A percentile compares a stretch with the other conserved stretches of the same genome.
These are phyloP conservation scores for Sialia sialis DNA, from an alignment of 2,113 vertebrate genomes.

Conservation along the genomic window DNA sequence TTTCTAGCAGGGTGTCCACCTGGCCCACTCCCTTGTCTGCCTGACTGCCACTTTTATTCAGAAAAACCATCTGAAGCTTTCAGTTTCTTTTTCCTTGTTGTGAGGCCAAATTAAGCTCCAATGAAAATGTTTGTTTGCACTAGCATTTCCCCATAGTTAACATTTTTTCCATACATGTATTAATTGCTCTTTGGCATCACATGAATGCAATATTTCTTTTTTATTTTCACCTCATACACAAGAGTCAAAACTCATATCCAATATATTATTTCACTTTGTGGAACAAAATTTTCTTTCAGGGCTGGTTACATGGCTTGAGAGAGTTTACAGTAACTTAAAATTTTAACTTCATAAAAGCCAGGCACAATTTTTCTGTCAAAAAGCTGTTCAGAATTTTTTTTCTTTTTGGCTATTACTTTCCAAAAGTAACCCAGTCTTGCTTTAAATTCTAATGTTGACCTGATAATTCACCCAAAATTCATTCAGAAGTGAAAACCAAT, in stretches of 20 bases:
- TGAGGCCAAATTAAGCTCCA: background rate
- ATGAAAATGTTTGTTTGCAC: background rate
- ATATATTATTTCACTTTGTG: background rate
- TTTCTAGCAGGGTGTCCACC: background rate
- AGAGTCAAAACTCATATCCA: background rate
- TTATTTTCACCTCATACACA: background rate
- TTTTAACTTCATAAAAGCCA: background rate
- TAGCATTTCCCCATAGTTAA: background rate
- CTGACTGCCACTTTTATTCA: background rate
- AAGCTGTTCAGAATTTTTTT: background rate
- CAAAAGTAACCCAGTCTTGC: background rate
- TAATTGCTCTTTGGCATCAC: background rate
- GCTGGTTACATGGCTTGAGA: background rate
- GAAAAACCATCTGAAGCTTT: background rate
- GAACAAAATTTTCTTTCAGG: background rate
- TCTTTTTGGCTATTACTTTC: background rate
- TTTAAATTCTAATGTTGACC: background rate
- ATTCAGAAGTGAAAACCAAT: background rate
- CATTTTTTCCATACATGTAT: background rate
- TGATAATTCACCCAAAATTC: background rate
- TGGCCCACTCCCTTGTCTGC: background rate
- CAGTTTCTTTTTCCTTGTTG: background rate
- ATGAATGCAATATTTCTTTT: background rate
- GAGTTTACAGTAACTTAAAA: background rate
- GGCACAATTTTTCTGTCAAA: background rate